A percentile compares a stretch with the other conserved stretches of the same genome.
Evolutionary conservation across 2,888 invertebrate species (phyloP).

Genomic region (Xylophagus ater): DNA sequence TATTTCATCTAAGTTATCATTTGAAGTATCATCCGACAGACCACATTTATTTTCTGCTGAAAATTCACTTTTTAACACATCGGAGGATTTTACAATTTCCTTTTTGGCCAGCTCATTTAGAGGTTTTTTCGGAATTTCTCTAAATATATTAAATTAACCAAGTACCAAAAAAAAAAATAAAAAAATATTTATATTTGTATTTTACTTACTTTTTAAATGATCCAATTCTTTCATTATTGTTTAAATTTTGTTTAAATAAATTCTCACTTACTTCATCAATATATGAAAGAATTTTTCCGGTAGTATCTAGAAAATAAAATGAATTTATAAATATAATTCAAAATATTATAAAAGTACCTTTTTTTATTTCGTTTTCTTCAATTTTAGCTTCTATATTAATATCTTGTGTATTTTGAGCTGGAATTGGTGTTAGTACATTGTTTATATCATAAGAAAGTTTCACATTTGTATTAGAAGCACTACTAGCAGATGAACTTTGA

Average conservation of each 20-base stretch:
- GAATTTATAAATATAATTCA: too few relatives aligned
- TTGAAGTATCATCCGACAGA: too few relatives aligned
- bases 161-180: slow-evolving; percentile 22
- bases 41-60: too few relatives aligned
- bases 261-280: slow-evolving; percentile 68
- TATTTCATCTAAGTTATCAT: too few relatives aligned
- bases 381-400: background rate
- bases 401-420: background rate
- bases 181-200: slow-evolving; percentile 8
- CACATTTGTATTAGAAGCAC: background rate
- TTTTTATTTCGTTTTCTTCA: background rate
- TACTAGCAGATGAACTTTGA: background rate
- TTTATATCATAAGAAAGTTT: background rate
- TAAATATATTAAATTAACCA: too few relatives aligned
- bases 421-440: background rate
- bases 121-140: too few relatives aligned
- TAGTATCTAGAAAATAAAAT: background rate
- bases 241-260: slow-evolving; percentile 60
- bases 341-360: too few relatives aligned
- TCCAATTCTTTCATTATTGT: slow-evolving; percentile 36
- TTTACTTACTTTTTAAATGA: slow-evolving; percentile 39
- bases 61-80: too few relatives aligned
- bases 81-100: too few relatives aligned
- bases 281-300: slow-evolving; percentile 14
- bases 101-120: slow-evolving; percentile 31